phyloP scores from a whole-genome alignment of 64 coral and sea anemone species.

The Orbicella faveolata region DNA sequence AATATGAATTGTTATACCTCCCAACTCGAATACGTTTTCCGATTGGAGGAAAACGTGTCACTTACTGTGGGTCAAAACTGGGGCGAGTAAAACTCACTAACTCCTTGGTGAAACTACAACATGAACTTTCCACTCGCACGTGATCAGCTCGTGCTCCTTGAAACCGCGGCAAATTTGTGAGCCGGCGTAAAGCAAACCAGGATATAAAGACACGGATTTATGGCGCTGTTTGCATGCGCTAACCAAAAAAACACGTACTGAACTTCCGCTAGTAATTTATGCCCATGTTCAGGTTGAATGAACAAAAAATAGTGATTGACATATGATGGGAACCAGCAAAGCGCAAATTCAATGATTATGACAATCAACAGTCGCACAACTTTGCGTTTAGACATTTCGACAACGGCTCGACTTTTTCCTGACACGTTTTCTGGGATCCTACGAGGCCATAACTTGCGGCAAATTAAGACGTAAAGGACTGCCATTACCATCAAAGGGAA shows the following conservation, averaged over 20 bases:
- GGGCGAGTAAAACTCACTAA: too few relatives aligned
- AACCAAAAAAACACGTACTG: constrained; percentile 32
- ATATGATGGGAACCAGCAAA: constrained; percentile 59
- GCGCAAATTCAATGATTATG: constrained; percentile 34
- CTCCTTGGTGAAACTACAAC: too few relatives aligned
- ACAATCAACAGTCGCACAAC: constrained; percentile 29
- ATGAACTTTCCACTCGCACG: too few relatives aligned
- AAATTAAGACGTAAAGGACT: constrained; percentile 45
- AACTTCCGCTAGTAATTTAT: background rate
- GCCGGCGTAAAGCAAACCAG: too few relatives aligned
- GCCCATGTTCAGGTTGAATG: background rate
- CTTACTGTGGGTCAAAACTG: too few relatives aligned
- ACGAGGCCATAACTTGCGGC: constrained; percentile 55
- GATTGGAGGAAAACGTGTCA: too few relatives aligned
- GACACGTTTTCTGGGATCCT: constrained; percentile 58
- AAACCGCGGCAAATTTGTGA: too few relatives aligned
- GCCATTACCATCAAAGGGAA: constrained; percentile 11
- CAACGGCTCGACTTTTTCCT: constrained; percentile 13
- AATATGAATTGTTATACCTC: too few relatives aligned
- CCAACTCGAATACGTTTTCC: too few relatives aligned
- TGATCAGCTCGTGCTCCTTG: too few relatives aligned
- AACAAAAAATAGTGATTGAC: constrained; percentile 41
- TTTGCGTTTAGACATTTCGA: constrained; percentile 41
- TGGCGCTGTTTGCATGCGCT: constrained; percentile 60
- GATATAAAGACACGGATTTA: constrained; percentile 58